These are phyloP conservation scores for human (Homo sapiens) DNA, from an alignment of 2,113 vertebrate genomes.

Conservation along the genomic window GRCh38 chr13:73879501-73880000, in stretches of 20 bases:
- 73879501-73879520: background rate
- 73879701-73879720: background rate
- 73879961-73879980: background rate
- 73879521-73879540: background rate
- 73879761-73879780: background rate
- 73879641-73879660: background rate
- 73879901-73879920: background rate
- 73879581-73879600: background rate
- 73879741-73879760: background rate
- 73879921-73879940: background rate
- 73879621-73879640: background rate
- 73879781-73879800: background rate
- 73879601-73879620: background rate
- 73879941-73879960: background rate
- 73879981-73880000: background rate
- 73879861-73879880: background rate
- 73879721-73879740: background rate
- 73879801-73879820: background rate
- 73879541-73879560: background rate
- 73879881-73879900: background rate
- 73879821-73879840: background rate
- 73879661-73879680: conserved; percentile 1
- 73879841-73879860: background rate
- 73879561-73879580: background rate
- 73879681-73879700: too few relatives aligned